A percentile compares a stretch with the other conserved stretches of the same genome.
Conservation (phyloP, 1,140 invertebrate species). For the Bombus balteatus region DNA sequence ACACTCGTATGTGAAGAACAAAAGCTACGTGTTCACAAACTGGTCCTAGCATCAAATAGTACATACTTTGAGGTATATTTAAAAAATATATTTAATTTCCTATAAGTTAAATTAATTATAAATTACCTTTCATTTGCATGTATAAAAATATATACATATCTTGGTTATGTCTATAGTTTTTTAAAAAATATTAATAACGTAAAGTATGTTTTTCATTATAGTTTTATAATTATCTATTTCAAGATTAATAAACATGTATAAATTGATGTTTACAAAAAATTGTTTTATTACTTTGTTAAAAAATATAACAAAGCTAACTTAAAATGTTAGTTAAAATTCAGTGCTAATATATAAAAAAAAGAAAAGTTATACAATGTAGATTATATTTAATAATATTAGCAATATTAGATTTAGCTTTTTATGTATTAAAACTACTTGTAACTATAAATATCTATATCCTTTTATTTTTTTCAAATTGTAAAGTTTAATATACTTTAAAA, state of each 20-base stretch:
- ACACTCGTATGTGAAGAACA: conserved; percentile 85
- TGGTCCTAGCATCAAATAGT: conserved; percentile 86
- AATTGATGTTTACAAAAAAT: not conserved
- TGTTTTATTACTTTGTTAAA: not conserved
- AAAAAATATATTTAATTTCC: conserved; percentile 9
- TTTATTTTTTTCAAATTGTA: not conserved
- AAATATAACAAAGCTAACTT: not conserved
- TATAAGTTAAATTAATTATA: not conserved
- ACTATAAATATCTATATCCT: not conserved
- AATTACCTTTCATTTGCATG: conserved; percentile 1
- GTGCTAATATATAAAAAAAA: too few species aligned
- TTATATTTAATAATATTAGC: not conserved
- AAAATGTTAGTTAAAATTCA: not conserved
- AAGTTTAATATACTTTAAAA: not conserved
- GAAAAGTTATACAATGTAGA: too few species aligned
- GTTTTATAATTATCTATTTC: not conserved
- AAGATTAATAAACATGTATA: not conserved
- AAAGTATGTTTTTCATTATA: not conserved
- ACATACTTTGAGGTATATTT: conserved; percentile 85
- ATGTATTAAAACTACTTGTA: not conserved
- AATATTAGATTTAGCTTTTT: not conserved
- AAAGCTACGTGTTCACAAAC: conserved; percentile 84
- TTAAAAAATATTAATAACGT: not conserved
- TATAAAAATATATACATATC: not conserved
- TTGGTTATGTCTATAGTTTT: not conserved